A percentile compares a stretch with the other conserved stretches of the same genome.
These are phyloP conservation scores for Acanthosepion pharaonis DNA, from an alignment of 2,888 invertebrate genomes.

Conservation along the genomic window DNA sequence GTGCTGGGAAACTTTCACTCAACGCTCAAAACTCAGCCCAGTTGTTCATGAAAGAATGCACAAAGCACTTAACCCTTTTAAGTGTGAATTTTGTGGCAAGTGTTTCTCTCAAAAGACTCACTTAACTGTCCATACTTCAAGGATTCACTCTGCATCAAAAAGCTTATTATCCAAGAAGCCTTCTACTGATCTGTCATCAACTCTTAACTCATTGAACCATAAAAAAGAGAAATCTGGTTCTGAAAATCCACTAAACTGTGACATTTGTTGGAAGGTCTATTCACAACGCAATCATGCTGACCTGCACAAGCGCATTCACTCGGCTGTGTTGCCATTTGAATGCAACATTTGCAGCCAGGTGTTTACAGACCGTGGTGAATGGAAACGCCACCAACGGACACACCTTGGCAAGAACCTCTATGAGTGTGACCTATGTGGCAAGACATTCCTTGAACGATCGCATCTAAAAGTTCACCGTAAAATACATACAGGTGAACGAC, in stretches of 20 bases:
- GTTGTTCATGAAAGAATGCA: constrained; percentile 35
- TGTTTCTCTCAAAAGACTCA: constrained; percentile 40
- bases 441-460: constrained; percentile 24
- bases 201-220: background rate
- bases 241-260: constrained; percentile 14
- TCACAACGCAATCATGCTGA: constrained; percentile 34
- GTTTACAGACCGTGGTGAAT: constrained; percentile 41
- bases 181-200: background rate
- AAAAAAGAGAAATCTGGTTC: background rate
- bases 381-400: constrained; percentile 40
- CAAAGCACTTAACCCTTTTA: constrained; percentile 24
- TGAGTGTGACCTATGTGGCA: background rate
- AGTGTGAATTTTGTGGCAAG: constrained; percentile 40
- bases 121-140: background rate
- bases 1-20: constrained; percentile 38
- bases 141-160: constrained; percentile 12
- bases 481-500: constrained; percentile 40
- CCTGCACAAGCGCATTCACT: constrained; percentile 37
- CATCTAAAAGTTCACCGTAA: constrained; percentile 38
- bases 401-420: constrained; percentile 43
- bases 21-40: constrained; percentile 24
- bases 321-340: constrained; percentile 34
- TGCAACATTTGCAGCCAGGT: constrained; percentile 39
- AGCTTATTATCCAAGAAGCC: background rate
- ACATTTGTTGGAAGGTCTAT: constrained; percentile 42